Conservation (phyloP, 2,888 invertebrate genomes). For the Machimus rusticus region DNA sequence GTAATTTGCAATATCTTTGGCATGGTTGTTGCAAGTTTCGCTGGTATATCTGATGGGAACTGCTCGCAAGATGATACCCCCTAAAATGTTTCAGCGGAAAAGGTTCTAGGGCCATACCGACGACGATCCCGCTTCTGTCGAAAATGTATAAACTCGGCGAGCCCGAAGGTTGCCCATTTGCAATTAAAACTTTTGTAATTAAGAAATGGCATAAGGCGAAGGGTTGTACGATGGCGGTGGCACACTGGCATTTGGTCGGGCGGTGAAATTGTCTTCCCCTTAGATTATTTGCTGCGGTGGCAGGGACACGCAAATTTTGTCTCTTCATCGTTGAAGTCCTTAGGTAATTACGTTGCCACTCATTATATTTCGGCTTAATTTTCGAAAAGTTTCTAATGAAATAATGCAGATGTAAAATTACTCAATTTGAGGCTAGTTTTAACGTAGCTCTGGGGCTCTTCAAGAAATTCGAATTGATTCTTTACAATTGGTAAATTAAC, state of each 20-base stretch:
- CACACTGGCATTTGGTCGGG: neutral
- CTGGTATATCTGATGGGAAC: neutral
- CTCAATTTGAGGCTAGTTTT: neutral
- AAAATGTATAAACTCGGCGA: neutral
- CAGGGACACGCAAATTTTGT: neutral
- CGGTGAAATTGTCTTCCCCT: neutral
- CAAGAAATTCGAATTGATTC: neutral
- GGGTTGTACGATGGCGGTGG: neutral
- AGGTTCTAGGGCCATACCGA: neutral
- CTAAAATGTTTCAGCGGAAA: neutral
- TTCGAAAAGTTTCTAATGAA: neutral
- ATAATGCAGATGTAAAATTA: constrained; percentile 6
- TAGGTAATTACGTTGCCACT: constrained; percentile 4
- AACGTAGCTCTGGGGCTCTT: neutral
- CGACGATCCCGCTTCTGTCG: neutral
- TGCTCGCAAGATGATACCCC: neutral
- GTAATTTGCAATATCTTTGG: constrained; percentile 18
- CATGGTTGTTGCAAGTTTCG: neutral
- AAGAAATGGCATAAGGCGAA: constrained; percentile 28
- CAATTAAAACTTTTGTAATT: constrained; percentile 35
- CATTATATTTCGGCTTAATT: constrained; percentile 7
- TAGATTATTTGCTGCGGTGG: constrained; percentile 11
- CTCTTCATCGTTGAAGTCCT: neutral
- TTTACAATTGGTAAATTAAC: neutral
- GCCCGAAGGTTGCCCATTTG: constrained; percentile 22